These are phyloP conservation scores for Acanthopleura granulata DNA, from an alignment of 2,888 invertebrate species.

Conservation along the genomic window DNA sequence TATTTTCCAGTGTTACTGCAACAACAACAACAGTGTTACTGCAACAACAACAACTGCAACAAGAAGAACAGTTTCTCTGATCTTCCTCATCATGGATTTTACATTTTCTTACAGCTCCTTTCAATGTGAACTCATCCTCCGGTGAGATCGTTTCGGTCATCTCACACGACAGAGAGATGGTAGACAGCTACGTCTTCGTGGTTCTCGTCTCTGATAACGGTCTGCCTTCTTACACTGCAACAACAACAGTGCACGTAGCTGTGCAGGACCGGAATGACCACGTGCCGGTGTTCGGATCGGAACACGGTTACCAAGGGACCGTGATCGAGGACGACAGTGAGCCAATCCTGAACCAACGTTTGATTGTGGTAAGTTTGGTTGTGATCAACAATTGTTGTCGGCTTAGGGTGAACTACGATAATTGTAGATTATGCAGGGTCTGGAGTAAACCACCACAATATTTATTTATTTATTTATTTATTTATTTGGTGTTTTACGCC, in stretches of 20 bases:
- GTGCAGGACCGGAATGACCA: slow-evolving; percentile 92
- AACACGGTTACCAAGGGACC: slow-evolving; percentile 22
- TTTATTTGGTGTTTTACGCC: too few relatives aligned
- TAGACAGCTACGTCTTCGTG: not conserved
- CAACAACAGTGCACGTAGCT: slow-evolving; percentile 21
- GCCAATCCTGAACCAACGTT: not conserved
- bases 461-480: too few relatives aligned
- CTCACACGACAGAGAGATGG: not conserved
- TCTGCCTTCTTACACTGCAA: slow-evolving; percentile 16
- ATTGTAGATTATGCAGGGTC: not conserved
- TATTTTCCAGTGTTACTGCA: too few relatives aligned
- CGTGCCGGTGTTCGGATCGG: slow-evolving; percentile 84
- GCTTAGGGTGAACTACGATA: too few relatives aligned
- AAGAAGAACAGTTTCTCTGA: too few relatives aligned
- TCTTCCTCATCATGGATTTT: not conserved
- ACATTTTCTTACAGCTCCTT: not conserved
- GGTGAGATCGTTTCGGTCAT: not conserved
- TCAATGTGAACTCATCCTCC: not conserved
- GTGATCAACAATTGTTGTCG: too few relatives aligned
- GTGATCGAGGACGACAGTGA: slow-evolving; percentile 26
- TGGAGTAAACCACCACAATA: too few relatives aligned
- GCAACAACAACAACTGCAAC: too few relatives aligned
- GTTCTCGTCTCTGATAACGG: slow-evolving; percentile 9
- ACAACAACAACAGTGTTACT: too few relatives aligned
- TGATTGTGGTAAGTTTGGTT: slow-evolving; percentile 15